phyloP scores from a whole-genome alignment of 1,140 invertebrate genomes.

The Leptonema lineaticorne region DNA sequence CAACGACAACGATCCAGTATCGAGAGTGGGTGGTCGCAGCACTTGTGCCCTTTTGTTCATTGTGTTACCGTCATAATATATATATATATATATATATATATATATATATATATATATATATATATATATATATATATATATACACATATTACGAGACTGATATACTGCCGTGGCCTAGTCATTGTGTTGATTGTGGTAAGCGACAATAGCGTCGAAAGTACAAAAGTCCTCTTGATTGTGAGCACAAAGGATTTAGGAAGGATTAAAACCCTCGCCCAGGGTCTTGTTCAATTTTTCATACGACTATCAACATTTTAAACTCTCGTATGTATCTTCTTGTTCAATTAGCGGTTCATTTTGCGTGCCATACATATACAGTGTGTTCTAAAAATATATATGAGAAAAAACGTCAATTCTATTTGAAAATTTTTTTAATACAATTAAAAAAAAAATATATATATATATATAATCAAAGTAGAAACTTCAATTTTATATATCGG shows the following conservation, averaged over 20 bases:
- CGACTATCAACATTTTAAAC: too few species aligned
- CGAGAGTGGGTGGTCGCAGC: constrained; percentile 2
- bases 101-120: not conserved
- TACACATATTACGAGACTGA: not conserved
- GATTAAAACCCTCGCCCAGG: not conserved
- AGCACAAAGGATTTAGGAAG: constrained; percentile 9
- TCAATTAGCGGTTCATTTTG: too few species aligned
- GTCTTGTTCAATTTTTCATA: too few species aligned
- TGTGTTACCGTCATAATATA: not conserved
- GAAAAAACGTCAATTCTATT: too few species aligned
- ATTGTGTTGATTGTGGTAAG: not conserved
- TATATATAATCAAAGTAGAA: too few species aligned
- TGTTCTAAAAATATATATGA: too few species aligned
- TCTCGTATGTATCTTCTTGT: too few species aligned
- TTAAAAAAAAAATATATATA: too few species aligned
- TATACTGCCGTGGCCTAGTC: not conserved
- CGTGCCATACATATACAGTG: too few species aligned
- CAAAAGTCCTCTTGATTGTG: constrained; percentile 11
- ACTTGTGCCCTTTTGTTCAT: not conserved
- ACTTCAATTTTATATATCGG: too few species aligned
- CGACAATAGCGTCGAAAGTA: not conserved
- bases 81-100: not conserved
- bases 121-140: not conserved
- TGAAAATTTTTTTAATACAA: too few species aligned
- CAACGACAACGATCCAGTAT: too few species aligned